Percentiles rank a stretch among this genome's conserved stretches.
phyloP scores from a whole-genome alignment of 2,113 vertebrate species.

The Glaucidium brasilianum region DNA sequence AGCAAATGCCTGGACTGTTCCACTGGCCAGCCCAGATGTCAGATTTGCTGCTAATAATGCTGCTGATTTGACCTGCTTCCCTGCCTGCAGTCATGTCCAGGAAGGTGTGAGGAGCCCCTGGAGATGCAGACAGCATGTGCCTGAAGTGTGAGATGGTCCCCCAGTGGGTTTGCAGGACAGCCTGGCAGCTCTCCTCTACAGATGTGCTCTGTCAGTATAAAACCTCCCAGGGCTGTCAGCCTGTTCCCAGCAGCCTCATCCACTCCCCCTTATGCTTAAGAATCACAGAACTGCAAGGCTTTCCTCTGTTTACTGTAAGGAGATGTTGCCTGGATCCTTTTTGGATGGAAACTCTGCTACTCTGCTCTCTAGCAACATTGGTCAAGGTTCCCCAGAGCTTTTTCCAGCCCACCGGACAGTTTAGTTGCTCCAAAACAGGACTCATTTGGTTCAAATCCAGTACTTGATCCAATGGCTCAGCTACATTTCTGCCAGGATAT shows the following conservation, averaged over 20 bases:
- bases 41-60: slow-evolving; percentile 1
- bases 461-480: not conserved
- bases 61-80: not conserved
- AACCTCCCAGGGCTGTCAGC: slow-evolving; percentile 25
- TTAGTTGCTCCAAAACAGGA: slow-evolving; percentile 35
- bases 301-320: slow-evolving; percentile 55
- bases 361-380: slow-evolving; percentile 57
- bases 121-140: not conserved
- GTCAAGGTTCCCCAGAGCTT: slow-evolving; percentile 36
- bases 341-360: slow-evolving; percentile 46
- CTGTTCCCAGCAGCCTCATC: slow-evolving; percentile 21
- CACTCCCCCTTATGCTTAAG: not conserved
- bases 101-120: slow-evolving; percentile 22
- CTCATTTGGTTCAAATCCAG: slow-evolving; percentile 1
- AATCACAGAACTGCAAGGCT: slow-evolving; percentile 21
- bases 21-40: slow-evolving; percentile 11
- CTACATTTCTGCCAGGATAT: not conserved
- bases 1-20: slow-evolving; percentile 26
- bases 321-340: slow-evolving; percentile 60
- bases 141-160: not conserved
- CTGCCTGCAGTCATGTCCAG: not conserved
- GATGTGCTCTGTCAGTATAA: slow-evolving; percentile 45
- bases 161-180: not conserved
- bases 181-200: slow-evolving; percentile 30
- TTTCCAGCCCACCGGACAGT: slow-evolving; percentile 36